These are phyloP conservation scores for Agrotis puta DNA, from an alignment of 2,888 invertebrate species.

Conservation along the genomic window DNA sequence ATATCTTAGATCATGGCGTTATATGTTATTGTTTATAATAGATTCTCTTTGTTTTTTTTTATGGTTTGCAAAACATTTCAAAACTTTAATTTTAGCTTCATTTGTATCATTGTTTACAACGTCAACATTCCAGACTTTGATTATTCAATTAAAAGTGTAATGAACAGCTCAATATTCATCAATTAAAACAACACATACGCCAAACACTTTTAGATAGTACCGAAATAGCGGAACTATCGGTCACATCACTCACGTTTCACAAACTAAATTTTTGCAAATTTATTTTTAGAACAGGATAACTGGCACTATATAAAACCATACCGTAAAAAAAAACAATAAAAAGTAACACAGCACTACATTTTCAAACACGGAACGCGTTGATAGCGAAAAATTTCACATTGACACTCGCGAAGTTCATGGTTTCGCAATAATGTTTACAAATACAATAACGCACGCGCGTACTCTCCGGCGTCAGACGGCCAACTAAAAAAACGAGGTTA, in stretches of 20 bases:
- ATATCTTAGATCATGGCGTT: neutral
- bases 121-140: neutral
- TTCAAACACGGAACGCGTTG: constrained; percentile 20
- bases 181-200: constrained; percentile 25
- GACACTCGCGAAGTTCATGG: constrained; percentile 21
- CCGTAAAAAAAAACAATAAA: neutral
- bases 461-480: constrained; percentile 32
- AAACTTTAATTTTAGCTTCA: constrained; percentile 52
- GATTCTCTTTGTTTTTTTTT: constrained; percentile 1
- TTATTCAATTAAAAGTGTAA: neutral
- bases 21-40: constrained; percentile 2
- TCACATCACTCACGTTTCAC: constrained; percentile 17
- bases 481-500: constrained; percentile 57
- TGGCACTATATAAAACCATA: constrained; percentile 33
- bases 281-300: constrained; percentile 3
- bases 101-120: neutral
- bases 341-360: constrained; percentile 8
- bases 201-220: neutral
- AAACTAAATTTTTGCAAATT: constrained; percentile 18
- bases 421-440: constrained; percentile 43
- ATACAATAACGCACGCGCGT: constrained; percentile 35
- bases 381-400: neutral
- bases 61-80: neutral
- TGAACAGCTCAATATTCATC: constrained; percentile 14
- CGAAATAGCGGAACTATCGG: constrained; percentile 11